Base-by-base conservation (phyloP, 2,113 vertebrate species). In the Nestor notabilis region DNA sequence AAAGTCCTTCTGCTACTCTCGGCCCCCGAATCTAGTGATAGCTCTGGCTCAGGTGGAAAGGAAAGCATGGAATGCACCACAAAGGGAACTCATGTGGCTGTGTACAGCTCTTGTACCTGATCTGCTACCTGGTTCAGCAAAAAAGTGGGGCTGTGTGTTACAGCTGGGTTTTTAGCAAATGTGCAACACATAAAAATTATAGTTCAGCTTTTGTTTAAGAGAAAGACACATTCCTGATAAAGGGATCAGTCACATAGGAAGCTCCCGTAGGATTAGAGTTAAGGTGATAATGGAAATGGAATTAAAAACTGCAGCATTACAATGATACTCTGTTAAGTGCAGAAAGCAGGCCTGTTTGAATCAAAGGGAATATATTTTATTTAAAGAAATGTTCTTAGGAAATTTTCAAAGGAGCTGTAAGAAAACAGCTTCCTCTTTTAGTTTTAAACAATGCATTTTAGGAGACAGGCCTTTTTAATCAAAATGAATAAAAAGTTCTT, bases 341-440 rank as follows among this genome's bases (percentile, higher is more conserved):
- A 0, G 60, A 60, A 83, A 94, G 70, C n/a, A 65, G 55, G 33
- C 10, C 37, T 44, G 16, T 50, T 87, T 2, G 23, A 88, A 81
- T 80, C 58, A 86, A 77, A 95, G 79, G 49, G 53, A 88, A 70
- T 80, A 25, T 55, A 25, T 71, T 86, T 92, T 87, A 68, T 82
- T 79, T 84, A 55, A 75, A 78, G 18, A 50, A 61, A 71, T 15
- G 4, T 83, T 93, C 74, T 58, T 14, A 44, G 37, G 5, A 49
- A 56, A 16, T 76, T 95, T 96, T 96, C 85, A 94, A 94, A 96
- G 55, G 39, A 63, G 7, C 33, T 71, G 66, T 72, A 83, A 88
- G 50, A 64, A 93, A 92, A 74, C 29, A 69, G 39, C 25, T 82
- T 95, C 63, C 68, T 66, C 46, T 83, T 90, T 83, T 49, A 70